These are phyloP conservation scores for Sphaerophoria rueppellii DNA, from an alignment of 2,888 invertebrate species.

Conservation along the genomic window DNA sequence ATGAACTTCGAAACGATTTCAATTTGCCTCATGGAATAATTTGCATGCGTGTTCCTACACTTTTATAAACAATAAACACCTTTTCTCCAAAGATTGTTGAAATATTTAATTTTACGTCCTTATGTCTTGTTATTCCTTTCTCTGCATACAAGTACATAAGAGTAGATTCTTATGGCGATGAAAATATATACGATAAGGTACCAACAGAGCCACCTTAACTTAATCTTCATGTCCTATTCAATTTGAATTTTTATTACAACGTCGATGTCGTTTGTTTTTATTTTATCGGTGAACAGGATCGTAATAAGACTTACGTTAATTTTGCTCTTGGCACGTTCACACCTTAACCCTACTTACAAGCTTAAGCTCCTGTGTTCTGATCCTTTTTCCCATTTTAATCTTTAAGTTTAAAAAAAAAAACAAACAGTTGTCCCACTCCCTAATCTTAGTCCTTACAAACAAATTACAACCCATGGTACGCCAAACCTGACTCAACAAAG, in stretches of 20 bases:
- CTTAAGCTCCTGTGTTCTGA: constrained; percentile 10
- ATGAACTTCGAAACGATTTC: no score
- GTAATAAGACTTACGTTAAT: constrained; percentile 31
- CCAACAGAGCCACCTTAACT: not conserved
- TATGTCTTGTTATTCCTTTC: not conserved
- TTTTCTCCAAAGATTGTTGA: not conserved
- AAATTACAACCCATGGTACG: constrained; percentile 7
- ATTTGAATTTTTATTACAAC: constrained; percentile 22
- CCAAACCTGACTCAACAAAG: constrained; percentile 1
- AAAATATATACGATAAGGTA: not conserved
- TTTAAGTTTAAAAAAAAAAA: constrained; percentile 37
- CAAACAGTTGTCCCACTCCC: constrained; percentile 19
- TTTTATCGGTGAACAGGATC: constrained; percentile 32
- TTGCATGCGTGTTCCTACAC: no score
- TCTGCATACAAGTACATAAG: not conserved
- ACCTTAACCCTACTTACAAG: constrained; percentile 45
- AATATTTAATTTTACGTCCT: not conserved
- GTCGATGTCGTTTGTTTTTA: constrained; percentile 30
- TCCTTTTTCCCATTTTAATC: constrained; percentile 27
- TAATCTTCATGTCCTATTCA: not conserved
- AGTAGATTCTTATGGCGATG: not conserved
- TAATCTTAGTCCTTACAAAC: constrained; percentile 3
- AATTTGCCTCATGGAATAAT: no score
- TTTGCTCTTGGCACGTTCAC: constrained; percentile 6
- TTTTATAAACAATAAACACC: no score